phyloP scores from a whole-genome alignment of 2,888 invertebrate species.

The Pollenia labialis region DNA sequence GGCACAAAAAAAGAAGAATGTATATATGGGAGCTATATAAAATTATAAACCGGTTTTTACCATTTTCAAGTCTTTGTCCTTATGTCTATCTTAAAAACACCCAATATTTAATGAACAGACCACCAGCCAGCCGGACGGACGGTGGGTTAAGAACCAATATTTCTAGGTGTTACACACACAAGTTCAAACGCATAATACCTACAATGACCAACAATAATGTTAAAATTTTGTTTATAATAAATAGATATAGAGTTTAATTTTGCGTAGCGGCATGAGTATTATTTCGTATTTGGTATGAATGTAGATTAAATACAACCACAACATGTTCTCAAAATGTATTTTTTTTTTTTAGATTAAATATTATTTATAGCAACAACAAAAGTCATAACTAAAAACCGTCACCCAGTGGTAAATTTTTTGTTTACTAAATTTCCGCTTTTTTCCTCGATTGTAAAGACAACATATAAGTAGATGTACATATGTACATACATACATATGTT shows the following conservation, averaged over 20 bases:
- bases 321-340: conserved; percentile 16
- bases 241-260: conserved; percentile 33
- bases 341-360: conserved; percentile 36
- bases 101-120: too few relatives aligned
- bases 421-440: conserved; percentile 65
- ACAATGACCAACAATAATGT: conserved; percentile 5
- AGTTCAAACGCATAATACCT: too few relatives aligned
- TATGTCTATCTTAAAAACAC: too few relatives aligned
- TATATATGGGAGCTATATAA: too few relatives aligned
- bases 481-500: too few relatives aligned
- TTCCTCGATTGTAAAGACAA: conserved; percentile 24
- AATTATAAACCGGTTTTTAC: too few relatives aligned
- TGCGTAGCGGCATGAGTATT: conserved; percentile 56
- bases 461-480: too few relatives aligned
- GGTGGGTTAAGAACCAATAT: too few relatives aligned
- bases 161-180: too few relatives aligned
- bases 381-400: conserved; percentile 41
- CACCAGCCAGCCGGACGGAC: too few relatives aligned
- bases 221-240: conserved; percentile 61
- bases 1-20: too few relatives aligned
- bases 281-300: conserved; percentile 21
- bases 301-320: background rate
- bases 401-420: conserved; percentile 63
- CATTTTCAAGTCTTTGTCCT: too few relatives aligned
- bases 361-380: conserved; percentile 55